phyloP scores from a whole-genome alignment of 2,888 invertebrate genomes.

The Lasioglossum leucozonium region DNA sequence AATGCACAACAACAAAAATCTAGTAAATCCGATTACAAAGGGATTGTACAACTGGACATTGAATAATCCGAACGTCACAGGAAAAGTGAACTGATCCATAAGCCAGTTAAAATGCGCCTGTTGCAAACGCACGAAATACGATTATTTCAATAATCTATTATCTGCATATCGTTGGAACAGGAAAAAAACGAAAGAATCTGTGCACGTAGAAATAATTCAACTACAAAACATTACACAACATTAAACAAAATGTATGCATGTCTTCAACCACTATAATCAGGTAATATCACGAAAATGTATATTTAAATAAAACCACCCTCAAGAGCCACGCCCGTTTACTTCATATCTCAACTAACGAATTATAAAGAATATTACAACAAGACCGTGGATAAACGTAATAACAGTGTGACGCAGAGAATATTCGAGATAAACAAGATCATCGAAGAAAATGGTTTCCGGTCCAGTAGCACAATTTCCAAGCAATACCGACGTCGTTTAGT shows the following conservation, averaged over 20 bases:
- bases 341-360: not conserved
- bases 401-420: not conserved
- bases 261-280: no score
- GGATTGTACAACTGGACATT: not conserved
- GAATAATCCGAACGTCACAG: not conserved
- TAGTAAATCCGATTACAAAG: not conserved
- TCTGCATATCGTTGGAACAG: no score
- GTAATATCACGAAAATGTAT: no score
- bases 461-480: conserved; percentile 1
- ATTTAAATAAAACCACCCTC: not conserved
- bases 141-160: not conserved
- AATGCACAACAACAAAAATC: not conserved
- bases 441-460: conserved; percentile 1
- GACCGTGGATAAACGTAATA: not conserved
- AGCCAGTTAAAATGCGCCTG: not conserved
- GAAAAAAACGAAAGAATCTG: not conserved
- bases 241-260: not conserved
- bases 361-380: not conserved
- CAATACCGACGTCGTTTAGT: not conserved
- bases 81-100: not conserved
- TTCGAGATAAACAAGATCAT: not conserved
- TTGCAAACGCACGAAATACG: not conserved
- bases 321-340: not conserved
- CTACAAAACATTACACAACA: not conserved
- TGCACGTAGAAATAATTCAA: not conserved